A percentile compares a stretch with the other conserved stretches of the same genome.
Conservation (phyloP, 2,888 invertebrate genomes). For the Allygus modestus region DNA sequence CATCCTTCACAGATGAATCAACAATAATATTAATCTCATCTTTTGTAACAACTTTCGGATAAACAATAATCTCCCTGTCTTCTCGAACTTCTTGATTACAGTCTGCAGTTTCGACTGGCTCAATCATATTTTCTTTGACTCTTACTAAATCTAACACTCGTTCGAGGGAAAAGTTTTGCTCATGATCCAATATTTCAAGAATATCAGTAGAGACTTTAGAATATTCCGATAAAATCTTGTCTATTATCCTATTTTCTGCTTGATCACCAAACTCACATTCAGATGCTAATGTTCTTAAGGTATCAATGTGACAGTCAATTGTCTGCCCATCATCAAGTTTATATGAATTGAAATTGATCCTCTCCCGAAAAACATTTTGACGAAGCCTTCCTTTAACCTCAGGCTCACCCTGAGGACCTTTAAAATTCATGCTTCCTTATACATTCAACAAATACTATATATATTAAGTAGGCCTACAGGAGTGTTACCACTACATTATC, state of each 20-base stretch:
- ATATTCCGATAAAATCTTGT: not conserved
- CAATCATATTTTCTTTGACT: not conserved
- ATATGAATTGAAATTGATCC: constrained; percentile 7
- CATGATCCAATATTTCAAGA: not conserved
- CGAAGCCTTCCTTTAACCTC: not conserved
- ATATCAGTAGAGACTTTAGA: not conserved
- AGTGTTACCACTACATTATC: too few species aligned
- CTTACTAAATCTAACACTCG: not conserved
- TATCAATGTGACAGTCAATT: not conserved
- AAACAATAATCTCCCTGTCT: not conserved
- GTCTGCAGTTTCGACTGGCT: not conserved
- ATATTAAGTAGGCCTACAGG: too few species aligned
- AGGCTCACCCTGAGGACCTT: not conserved
- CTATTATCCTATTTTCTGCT: not conserved
- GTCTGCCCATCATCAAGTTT: not conserved
- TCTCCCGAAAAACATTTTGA: not conserved
- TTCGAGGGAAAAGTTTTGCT: not conserved
- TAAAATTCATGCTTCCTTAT: not conserved
- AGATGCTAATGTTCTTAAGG: not conserved
- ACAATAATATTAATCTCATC: not conserved
- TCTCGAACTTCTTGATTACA: not conserved
- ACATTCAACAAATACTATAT: too few species aligned
- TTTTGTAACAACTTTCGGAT: not conserved
- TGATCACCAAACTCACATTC: not conserved
- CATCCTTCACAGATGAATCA: not conserved